Conservation (phyloP, 2,888 invertebrate species). For the Dasypogon diadema region DNA sequence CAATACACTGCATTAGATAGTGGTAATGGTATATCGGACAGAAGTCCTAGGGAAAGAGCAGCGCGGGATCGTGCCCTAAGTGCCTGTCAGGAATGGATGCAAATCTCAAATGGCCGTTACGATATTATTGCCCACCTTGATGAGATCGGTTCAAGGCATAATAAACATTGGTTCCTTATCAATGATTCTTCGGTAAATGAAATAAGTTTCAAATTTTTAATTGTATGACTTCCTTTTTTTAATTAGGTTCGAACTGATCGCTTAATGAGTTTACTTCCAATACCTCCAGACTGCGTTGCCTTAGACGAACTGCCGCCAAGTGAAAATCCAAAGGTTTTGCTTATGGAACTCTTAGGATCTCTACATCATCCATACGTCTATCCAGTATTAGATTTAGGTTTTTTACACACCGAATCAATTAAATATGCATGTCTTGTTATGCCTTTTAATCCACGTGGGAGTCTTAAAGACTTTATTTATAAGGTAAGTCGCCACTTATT, state of each 20-base stretch:
- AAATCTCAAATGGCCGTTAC: slow-evolving; percentile 77
- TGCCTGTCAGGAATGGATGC: slow-evolving; percentile 72
- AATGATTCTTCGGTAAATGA: slow-evolving; percentile 78
- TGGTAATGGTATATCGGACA: slow-evolving; percentile 72
- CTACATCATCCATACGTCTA: slow-evolving; percentile 94
- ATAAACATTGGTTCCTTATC: slow-evolving; percentile 93
- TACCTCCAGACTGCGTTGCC: slow-evolving; percentile 68
- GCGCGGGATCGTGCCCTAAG: slow-evolving; percentile 76
- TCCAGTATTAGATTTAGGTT: slow-evolving; percentile 88
- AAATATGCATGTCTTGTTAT: slow-evolving; percentile 81
- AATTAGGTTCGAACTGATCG: slow-evolving; percentile 68
- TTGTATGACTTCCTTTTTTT: neutral
- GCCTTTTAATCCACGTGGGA: slow-evolving; percentile 86
- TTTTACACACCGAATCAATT: slow-evolving; percentile 72
- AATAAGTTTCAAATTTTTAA: neutral
- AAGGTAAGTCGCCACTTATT: slow-evolving; percentile 72
- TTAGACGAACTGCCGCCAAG: slow-evolving; percentile 71
- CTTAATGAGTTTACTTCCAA: slow-evolving; percentile 67
- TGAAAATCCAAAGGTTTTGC: slow-evolving; percentile 75
- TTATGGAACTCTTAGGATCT: slow-evolving; percentile 85
- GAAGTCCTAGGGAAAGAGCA: slow-evolving; percentile 75
- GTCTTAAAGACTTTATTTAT: slow-evolving; percentile 90
- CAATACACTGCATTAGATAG: slow-evolving; percentile 78
- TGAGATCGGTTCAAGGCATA: slow-evolving; percentile 84
- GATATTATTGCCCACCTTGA: slow-evolving; percentile 83